These are phyloP conservation scores for Gadopsis marmoratus DNA, from an alignment of 2,797 vertebrate species.

Conservation along the genomic window DNA sequence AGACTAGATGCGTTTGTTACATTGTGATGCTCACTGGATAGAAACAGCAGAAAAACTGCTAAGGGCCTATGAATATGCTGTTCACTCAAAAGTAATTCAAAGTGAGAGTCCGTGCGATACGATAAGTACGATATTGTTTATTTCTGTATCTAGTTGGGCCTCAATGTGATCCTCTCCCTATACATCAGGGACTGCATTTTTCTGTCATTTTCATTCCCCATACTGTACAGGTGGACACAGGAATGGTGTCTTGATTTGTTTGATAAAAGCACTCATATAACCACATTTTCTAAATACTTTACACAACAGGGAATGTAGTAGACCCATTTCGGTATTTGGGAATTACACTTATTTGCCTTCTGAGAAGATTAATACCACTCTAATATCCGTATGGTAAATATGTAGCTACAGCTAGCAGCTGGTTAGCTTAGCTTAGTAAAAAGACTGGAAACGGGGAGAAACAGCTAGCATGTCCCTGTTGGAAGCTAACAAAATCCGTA, in stretches of 20 bases:
- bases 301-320: neutral
- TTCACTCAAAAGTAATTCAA: slow-evolving; percentile 34
- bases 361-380: neutral
- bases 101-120: neutral
- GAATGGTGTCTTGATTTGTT: neutral
- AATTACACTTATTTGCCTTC: neutral
- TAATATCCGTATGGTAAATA: neutral
- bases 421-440: neutral
- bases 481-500: neutral
- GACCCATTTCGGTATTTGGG: neutral
- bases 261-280: neutral
- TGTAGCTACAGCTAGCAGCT: neutral
- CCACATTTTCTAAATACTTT: neutral
- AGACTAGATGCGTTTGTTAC: neutral
- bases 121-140: neutral
- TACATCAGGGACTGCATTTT: neutral
- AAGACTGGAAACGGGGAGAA: neutral
- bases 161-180: neutral
- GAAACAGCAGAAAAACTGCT: neutral
- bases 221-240: neutral
- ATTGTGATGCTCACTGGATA: slow-evolving; percentile 1
- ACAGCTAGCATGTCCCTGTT: too few relatives aligned
- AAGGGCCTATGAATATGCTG: neutral
- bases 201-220: neutral
- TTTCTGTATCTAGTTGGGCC: neutral